phyloP scores from a whole-genome alignment of 2,888 invertebrate genomes.

The Caenorhabditis panamensis region DNA sequence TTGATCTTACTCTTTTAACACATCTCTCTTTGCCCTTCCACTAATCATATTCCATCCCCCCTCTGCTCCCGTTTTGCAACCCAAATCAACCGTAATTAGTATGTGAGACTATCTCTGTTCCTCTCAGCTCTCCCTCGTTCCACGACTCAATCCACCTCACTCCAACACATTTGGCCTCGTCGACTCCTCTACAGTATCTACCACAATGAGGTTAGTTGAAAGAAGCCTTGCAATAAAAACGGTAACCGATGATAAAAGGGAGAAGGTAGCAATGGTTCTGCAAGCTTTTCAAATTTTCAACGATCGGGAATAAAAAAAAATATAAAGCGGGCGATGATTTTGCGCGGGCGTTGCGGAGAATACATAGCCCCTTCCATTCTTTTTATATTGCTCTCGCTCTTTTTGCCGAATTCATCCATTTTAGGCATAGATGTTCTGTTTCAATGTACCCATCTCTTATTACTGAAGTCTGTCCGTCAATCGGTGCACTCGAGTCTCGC shows the following conservation, averaged over 20 bases:
- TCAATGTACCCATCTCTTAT: not conserved
- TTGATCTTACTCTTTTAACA: not conserved
- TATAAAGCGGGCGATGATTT: not conserved
- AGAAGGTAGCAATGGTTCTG: not conserved
- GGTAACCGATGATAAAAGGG: not conserved
- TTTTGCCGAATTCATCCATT: not conserved
- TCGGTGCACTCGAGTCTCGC: too few relatives aligned
- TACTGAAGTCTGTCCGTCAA: too few relatives aligned
- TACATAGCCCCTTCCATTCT: not conserved
- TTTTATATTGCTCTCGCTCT: not conserved
- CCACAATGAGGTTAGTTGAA: not conserved
- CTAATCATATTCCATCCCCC: not conserved
- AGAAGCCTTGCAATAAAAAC: slow-evolving; percentile 1
- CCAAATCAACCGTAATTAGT: slow-evolving; percentile 35
- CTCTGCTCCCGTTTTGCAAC: slow-evolving; percentile 18
- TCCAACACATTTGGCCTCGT: slow-evolving; percentile 2
- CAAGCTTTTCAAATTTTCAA: too few relatives aligned
- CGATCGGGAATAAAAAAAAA: not conserved
- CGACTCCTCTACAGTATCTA: not conserved
- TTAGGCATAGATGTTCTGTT: not conserved
- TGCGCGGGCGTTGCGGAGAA: slow-evolving; percentile 3
- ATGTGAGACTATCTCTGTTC: slow-evolving; percentile 19
- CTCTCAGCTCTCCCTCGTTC: slow-evolving; percentile 4
- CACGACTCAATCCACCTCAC: slow-evolving; percentile 27
- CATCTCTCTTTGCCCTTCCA: not conserved